These are phyloP conservation scores for Centropristis striata DNA, from an alignment of 2,113 vertebrate genomes.

Conservation along the genomic window DNA sequence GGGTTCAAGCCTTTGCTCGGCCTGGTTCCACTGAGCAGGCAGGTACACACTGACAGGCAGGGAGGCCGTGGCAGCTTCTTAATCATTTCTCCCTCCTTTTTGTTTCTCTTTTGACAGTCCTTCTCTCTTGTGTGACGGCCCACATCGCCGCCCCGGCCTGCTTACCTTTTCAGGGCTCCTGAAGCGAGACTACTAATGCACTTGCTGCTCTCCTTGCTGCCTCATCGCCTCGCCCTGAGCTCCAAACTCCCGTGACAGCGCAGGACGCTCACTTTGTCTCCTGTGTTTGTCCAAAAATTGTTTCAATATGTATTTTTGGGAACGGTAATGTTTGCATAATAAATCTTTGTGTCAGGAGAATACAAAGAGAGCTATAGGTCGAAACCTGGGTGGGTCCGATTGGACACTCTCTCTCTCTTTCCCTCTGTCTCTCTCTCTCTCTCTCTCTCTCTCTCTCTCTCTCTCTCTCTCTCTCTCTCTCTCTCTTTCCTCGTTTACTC, in stretches of 20 bases:
- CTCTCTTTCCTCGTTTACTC: slow-evolving; percentile 51
- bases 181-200: slow-evolving; percentile 81
- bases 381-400: slow-evolving; percentile 74
- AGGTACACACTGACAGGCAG: slow-evolving; percentile 62
- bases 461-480: slow-evolving; percentile 48
- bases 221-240: slow-evolving; percentile 54
- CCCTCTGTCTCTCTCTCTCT: slow-evolving; percentile 48
- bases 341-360: slow-evolving; percentile 84
- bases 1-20: slow-evolving; percentile 34
- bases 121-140: slow-evolving; percentile 63
- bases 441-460: slow-evolving; percentile 51
- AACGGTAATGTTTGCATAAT: slow-evolving; percentile 84
- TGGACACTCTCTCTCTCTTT: slow-evolving; percentile 48
- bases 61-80: slow-evolving; percentile 74
- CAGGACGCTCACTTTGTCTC: slow-evolving; percentile 79
- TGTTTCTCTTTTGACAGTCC: slow-evolving; percentile 78
- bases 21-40: slow-evolving; percentile 55
- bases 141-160: slow-evolving; percentile 65
- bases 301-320: slow-evolving; percentile 88
- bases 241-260: slow-evolving; percentile 77
- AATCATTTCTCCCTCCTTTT: slow-evolving; percentile 75
- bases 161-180: slow-evolving; percentile 77
- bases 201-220: slow-evolving; percentile 53
- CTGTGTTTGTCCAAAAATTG: slow-evolving; percentile 84
- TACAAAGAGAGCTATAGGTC: slow-evolving; percentile 80